Conservation (phyloP, 2,888 invertebrate species). For the Timandra comae region DNA sequence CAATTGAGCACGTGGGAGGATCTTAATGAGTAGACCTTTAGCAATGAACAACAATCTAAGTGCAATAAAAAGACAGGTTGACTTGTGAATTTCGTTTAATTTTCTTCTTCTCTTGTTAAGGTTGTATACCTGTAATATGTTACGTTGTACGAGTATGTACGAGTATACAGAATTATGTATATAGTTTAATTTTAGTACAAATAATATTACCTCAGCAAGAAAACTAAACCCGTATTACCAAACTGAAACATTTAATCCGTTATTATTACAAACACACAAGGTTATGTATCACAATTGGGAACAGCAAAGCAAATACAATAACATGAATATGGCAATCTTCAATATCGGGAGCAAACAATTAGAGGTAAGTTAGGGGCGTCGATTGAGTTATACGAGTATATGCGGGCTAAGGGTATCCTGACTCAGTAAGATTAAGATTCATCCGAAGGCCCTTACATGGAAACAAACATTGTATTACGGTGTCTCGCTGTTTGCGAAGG, state of each 20-base stretch:
- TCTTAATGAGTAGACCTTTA: constrained; percentile 40
- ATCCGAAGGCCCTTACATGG: constrained; percentile 70
- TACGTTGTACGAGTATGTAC: too few relatives aligned
- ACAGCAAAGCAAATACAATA: constrained; percentile 24
- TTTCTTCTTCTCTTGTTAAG: constrained; percentile 16
- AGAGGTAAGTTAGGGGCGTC: constrained; percentile 68
- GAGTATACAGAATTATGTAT: too few relatives aligned
- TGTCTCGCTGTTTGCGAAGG: constrained; percentile 74
- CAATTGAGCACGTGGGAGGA: constrained; percentile 60
- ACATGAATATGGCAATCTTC: constrained; percentile 62
- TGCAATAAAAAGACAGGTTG: constrained; percentile 39
- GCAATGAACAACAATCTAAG: constrained; percentile 30
- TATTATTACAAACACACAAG: too few relatives aligned
- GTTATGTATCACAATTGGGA: constrained; percentile 21
- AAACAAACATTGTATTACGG: constrained; percentile 73
- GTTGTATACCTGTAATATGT: too few relatives aligned
- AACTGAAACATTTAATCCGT: too few relatives aligned
- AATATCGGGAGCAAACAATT: constrained; percentile 76
- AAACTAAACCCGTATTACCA: too few relatives aligned
- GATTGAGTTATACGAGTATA: constrained; percentile 76
- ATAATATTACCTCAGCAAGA: too few relatives aligned
- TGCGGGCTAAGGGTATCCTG: constrained; percentile 73
- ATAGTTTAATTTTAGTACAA: too few relatives aligned
- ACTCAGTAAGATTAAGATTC: constrained; percentile 73
- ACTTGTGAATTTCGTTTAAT: constrained; percentile 35